Evolutionary conservation across 2,113 vertebrate species (phyloP).

Genomic region (Calypte anna): DNA sequence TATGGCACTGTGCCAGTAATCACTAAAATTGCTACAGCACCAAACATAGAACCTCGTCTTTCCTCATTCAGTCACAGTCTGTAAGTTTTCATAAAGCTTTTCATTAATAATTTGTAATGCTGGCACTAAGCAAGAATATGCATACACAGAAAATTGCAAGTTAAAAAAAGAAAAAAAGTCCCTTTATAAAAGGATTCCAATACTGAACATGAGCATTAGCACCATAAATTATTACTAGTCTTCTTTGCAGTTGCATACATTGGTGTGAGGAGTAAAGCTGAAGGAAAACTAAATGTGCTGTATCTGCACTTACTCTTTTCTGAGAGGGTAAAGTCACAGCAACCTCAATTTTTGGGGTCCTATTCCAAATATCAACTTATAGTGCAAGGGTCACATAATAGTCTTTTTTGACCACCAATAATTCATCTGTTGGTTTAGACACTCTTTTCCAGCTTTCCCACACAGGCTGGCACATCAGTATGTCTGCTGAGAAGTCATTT

Average conservation of each 20-base stretch:
- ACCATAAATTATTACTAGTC: background rate
- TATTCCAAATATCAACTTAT: background rate
- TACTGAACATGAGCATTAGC: background rate
- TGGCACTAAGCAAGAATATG: background rate
- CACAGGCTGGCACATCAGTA: background rate
- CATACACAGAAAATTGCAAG: conserved; percentile 4
- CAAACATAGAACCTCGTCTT: background rate
- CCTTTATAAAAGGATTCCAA: background rate
- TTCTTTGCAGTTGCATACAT: background rate
- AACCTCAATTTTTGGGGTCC: background rate
- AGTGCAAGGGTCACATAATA: background rate
- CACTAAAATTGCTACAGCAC: background rate
- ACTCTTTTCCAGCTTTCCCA: background rate
- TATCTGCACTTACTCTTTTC: background rate
- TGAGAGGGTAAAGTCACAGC: background rate
- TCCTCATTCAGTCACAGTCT: background rate
- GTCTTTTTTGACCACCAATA: background rate
- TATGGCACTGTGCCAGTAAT: background rate
- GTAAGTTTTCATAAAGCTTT: conserved; percentile 18
- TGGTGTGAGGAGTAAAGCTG: background rate
- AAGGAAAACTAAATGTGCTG: background rate
- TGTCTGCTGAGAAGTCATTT: background rate
- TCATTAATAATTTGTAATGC: background rate
- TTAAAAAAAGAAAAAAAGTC: background rate
- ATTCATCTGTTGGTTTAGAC: background rate